Percentiles rank a stretch among this genome's conserved stretches.
Conservation (phyloP, 2,888 invertebrate genomes). For the Noctuana brunneofusca region DNA sequence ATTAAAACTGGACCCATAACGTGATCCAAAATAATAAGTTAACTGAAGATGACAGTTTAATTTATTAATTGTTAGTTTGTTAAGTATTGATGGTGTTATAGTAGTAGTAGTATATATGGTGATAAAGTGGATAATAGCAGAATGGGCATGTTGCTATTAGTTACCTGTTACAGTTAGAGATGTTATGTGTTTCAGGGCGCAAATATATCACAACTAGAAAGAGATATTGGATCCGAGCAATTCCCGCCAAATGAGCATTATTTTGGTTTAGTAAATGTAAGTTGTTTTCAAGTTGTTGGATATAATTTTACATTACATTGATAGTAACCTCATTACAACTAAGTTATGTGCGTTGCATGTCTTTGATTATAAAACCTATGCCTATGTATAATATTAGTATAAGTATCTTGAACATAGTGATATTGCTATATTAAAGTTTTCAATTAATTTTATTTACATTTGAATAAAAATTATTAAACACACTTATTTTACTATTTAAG, state of each 20-base stretch:
- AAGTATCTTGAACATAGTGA: too few species aligned
- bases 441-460: too few species aligned
- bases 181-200: constrained; percentile 89
- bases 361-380: too few species aligned
- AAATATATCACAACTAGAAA: constrained; percentile 99
- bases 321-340: background rate
- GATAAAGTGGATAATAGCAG: too few species aligned
- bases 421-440: too few species aligned
- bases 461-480: too few species aligned
- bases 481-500: too few species aligned
- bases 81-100: background rate
- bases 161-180: background rate
- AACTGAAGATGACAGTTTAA: constrained; percentile 11
- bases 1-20: background rate
- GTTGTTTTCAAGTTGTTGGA: constrained; percentile 57
- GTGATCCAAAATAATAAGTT: background rate
- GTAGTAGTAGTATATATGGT: too few species aligned
- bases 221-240: constrained; percentile 99
- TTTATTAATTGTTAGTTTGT: constrained; percentile 20
- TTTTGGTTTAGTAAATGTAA: constrained; percentile 99
- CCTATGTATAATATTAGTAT: too few species aligned
- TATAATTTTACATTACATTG: background rate
- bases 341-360: too few species aligned
- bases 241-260: constrained; percentile 99
- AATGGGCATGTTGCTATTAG: constrained; percentile 17